phyloP scores from a whole-genome alignment of 2,888 invertebrate species.

The Thyatira batis region DNA sequence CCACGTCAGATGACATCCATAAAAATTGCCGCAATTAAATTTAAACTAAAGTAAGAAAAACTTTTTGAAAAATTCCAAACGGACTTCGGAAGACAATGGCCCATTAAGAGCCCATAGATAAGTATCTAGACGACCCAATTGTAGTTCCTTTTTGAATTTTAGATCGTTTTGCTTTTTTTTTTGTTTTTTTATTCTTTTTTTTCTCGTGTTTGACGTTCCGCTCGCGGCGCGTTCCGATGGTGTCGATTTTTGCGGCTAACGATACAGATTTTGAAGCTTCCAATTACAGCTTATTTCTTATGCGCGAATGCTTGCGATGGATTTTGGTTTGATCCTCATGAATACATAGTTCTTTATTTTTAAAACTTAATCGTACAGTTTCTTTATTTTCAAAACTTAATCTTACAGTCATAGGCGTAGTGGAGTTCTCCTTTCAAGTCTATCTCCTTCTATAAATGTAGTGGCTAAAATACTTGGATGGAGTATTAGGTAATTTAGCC shows the following conservation, averaged over 20 bases:
- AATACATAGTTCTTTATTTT: too few species aligned
- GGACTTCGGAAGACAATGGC: conserved; percentile 66
- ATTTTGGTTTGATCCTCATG: too few species aligned
- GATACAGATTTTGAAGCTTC: conserved; percentile 32
- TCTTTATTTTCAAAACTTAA: too few species aligned
- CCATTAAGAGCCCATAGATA: conserved; percentile 75
- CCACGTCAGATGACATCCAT: conserved; percentile 61
- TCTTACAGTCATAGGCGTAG: too few species aligned
- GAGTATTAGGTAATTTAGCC: too few species aligned
- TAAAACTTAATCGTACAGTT: too few species aligned
- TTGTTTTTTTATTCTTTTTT: conserved; percentile 16
- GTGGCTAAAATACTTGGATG: too few species aligned
- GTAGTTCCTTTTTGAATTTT: conserved; percentile 55
- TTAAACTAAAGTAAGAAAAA: conserved; percentile 58
- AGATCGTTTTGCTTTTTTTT: conserved; percentile 31
- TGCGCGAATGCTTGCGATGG: not conserved
- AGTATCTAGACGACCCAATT: conserved; percentile 68
- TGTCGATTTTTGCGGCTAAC: conserved; percentile 64
- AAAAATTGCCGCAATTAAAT: conserved; percentile 79
- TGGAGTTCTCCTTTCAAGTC: too few species aligned
- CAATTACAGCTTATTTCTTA: conserved; percentile 18
- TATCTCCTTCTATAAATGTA: too few species aligned
- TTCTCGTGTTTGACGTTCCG: conserved; percentile 16
- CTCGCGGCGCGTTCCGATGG: conserved; percentile 35
- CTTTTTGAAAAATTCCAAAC: conserved; percentile 50